phyloP scores from a whole-genome alignment of 2,888 invertebrate genomes.

The Chorisops tibialis region DNA sequence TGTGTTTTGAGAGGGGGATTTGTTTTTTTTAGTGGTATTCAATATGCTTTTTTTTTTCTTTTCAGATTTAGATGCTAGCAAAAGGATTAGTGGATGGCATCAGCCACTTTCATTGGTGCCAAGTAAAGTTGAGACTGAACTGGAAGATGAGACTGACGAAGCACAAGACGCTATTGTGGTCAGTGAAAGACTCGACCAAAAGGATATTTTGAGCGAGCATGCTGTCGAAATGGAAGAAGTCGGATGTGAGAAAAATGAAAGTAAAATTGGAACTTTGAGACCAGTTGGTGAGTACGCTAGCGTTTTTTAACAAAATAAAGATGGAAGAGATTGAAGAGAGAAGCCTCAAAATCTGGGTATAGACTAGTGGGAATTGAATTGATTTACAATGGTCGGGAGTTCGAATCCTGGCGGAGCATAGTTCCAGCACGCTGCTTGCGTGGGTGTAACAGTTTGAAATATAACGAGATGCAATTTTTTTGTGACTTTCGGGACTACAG shows the following conservation, averaged over 20 bases:
- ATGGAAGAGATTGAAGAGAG: no score
- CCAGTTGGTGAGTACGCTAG: conserved; percentile 14
- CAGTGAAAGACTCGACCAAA: neutral
- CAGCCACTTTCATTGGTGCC: conserved; percentile 18
- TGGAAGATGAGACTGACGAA: neutral
- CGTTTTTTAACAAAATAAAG: no score
- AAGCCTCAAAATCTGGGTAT: no score
- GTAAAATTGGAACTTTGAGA: conserved; percentile 2
- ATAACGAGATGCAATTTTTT: no score
- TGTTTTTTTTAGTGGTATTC: no score
- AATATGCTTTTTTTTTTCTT: neutral
- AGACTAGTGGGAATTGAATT: no score
- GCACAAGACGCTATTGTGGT: neutral
- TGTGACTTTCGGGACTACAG: no score
- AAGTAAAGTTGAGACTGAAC: neutral
- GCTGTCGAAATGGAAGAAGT: neutral
- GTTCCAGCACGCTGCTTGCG: no score
- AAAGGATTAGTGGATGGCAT: conserved; percentile 20
- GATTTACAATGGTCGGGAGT: neutral
- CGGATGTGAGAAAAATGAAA: neutral
- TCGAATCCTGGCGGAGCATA: no score
- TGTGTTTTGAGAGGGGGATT: no score
- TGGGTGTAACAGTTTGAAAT: no score
- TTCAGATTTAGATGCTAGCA: conserved; percentile 5
- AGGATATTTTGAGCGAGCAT: neutral